Conservation (phyloP, 2,113 vertebrate species). For the Serilophus lunatus region DNA sequence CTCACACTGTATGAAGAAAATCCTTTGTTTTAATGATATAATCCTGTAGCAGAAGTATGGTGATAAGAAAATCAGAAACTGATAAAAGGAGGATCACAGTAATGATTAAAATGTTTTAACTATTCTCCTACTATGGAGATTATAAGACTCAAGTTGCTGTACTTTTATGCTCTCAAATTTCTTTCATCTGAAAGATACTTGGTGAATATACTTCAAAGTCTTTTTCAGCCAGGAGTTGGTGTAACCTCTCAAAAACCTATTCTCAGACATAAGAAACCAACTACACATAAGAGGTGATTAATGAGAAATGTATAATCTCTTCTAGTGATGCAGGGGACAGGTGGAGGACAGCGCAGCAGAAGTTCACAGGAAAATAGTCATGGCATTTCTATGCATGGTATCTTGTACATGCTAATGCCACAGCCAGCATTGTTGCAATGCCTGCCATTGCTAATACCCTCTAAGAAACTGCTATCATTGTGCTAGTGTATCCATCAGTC, state of each 20-base stretch:
- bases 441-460: not conserved
- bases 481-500: too few species aligned
- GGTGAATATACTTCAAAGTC: slow-evolving; percentile 25
- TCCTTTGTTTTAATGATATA: not conserved
- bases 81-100: not conserved
- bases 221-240: not conserved
- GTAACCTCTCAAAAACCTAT: slow-evolving; percentile 8
- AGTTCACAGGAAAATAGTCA: not conserved
- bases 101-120: slow-evolving; percentile 17
- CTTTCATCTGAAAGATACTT: slow-evolving; percentile 19
- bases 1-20: not conserved
- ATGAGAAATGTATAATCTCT: not conserved
- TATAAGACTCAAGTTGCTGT: not conserved
- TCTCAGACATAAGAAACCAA: slow-evolving; percentile 43
- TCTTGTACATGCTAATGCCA: not conserved
- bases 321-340: not conserved
- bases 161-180: slow-evolving; percentile 20
- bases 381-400: not conserved
- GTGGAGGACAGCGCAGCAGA: slow-evolving; percentile 10
- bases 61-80: not conserved
- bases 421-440: not conserved
- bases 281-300: slow-evolving; percentile 32
- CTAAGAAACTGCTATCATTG: not conserved
- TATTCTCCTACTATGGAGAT: not conserved
- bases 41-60: not conserved